Conservation (phyloP, 2,888 invertebrate genomes). For the Saturnia japonica region DNA sequence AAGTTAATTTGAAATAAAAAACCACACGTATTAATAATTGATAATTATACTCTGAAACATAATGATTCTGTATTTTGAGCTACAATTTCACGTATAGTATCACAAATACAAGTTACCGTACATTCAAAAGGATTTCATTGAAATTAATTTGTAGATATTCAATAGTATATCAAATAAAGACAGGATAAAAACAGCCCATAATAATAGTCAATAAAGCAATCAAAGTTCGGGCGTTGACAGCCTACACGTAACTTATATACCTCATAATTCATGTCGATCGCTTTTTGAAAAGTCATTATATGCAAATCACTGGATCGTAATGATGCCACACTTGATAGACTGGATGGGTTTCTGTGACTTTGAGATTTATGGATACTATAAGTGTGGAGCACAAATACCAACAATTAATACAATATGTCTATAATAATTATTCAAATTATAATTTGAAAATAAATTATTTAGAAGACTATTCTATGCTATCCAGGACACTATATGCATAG, state of each 20-base stretch:
- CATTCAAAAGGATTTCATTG: no score
- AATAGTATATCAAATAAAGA: not conserved
- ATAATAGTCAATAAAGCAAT: conserved; percentile 50
- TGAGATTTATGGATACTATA: conserved; percentile 23
- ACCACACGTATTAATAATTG: not conserved
- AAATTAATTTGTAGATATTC: no score
- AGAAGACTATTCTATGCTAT: no score
- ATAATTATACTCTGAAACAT: no score
- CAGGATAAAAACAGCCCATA: not conserved
- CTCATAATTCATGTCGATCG: conserved; percentile 60
- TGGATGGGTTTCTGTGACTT: conserved; percentile 49
- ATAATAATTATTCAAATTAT: not conserved
- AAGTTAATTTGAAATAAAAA: not conserved
- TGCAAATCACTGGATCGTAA: conserved; percentile 63
- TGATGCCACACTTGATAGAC: conserved; percentile 48
- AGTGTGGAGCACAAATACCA: not conserved
- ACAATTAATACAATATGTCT: not conserved
- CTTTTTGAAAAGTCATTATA: conserved; percentile 74
- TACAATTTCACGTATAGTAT: no score
- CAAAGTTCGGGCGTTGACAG: conserved; percentile 65
- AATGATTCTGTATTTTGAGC: no score
- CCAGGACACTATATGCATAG: no score
- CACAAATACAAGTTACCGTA: no score
- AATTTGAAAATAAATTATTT: not conserved
- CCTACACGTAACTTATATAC: conserved; percentile 40